These are phyloP conservation scores for Theocolax elegans DNA, from an alignment of 1,140 invertebrate genomes.

Conservation along the genomic window DNA sequence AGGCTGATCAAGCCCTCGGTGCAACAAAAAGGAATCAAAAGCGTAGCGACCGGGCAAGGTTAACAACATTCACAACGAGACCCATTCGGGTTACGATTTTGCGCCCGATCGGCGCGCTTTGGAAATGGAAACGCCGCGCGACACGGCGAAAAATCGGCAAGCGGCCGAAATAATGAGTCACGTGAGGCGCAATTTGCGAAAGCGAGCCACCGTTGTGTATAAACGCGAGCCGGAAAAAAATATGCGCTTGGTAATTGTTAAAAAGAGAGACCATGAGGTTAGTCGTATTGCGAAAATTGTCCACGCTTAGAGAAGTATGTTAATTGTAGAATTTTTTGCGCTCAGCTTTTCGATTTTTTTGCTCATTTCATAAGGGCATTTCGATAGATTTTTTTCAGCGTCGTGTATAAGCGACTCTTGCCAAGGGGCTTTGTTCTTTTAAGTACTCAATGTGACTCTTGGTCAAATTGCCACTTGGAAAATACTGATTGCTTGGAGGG, in stretches of 20 bases:
- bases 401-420: no score
- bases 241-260: background rate
- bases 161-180: constrained; percentile 6
- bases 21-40: no score
- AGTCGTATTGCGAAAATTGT: background rate
- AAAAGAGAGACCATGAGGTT: background rate
- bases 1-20: no score
- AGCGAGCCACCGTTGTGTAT: background rate
- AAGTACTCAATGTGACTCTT: no score
- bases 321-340: constrained; percentile 7
- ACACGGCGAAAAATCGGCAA: background rate
- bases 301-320: constrained; percentile 1
- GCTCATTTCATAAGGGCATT: no score
- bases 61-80: constrained; percentile 52
- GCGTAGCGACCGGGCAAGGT: no score
- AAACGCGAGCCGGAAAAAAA: background rate
- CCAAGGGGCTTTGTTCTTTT: no score
- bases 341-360: background rate
- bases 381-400: no score
- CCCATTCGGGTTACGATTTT: background rate
- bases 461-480: no score
- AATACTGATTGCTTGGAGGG: no score
- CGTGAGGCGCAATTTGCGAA: constrained; percentile 1
- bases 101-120: constrained; percentile 5
- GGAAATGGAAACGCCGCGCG: background rate